Evolutionary conservation across 2,797 vertebrate genomes (phyloP).

Genomic region (Mormyrops boulengeri): DNA sequence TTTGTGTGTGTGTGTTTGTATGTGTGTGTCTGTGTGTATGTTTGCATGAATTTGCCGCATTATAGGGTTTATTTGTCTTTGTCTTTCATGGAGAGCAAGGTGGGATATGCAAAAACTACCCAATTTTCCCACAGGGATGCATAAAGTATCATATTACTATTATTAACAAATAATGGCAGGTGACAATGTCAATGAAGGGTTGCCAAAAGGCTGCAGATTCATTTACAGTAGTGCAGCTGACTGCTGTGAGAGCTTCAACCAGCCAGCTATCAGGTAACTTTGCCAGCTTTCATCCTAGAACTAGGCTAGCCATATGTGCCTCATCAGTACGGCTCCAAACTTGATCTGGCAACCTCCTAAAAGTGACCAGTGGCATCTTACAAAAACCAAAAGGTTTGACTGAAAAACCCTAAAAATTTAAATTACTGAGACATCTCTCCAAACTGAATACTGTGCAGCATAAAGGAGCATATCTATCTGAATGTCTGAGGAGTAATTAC

Average conservation of each 20-base stretch:
- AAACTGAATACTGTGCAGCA: conserved; percentile 24
- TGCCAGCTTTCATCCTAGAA: conserved; percentile 7
- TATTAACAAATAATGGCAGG: not conserved
- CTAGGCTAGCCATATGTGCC: not conserved
- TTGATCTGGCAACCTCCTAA: not conserved
- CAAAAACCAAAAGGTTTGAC: not conserved
- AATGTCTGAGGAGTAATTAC: conserved; percentile 27
- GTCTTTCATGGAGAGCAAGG: not conserved
- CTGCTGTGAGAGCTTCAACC: conserved; percentile 3
- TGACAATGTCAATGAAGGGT: not conserved
- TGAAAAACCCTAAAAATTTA: conserved; percentile 11
- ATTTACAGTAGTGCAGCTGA: conserved; percentile 12
- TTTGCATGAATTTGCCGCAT: not conserved
- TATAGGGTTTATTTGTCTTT: not conserved
- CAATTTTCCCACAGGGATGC: not conserved
- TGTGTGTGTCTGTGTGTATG: not conserved
- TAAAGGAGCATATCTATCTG: conserved; percentile 28
- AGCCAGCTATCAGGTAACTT: not conserved
- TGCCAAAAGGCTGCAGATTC: not conserved
- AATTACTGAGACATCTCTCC: conserved; percentile 17
- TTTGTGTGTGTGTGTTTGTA: not conserved
- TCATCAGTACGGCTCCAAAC: not conserved
- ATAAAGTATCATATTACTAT: not conserved
- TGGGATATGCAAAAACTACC: not conserved
- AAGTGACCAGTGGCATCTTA: not conserved